A percentile compares a stretch with the other conserved stretches of the same genome.
These are phyloP conservation scores for Panzeria rudis DNA, from an alignment of 2,888 invertebrate genomes.

Conservation along the genomic window DNA sequence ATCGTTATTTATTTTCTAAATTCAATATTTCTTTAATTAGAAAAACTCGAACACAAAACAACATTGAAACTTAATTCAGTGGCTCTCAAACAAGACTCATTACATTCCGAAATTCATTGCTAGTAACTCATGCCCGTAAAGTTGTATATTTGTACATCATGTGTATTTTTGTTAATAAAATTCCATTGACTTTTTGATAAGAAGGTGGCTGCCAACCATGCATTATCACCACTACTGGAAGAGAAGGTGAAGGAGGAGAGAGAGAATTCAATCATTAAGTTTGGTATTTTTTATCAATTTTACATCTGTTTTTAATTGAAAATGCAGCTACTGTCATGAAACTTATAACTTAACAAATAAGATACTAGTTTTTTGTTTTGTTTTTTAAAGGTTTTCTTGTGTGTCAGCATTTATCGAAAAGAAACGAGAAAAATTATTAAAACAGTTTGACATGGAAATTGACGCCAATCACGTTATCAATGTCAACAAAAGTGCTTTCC, in stretches of 20 bases:
- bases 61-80: constrained; percentile 54
- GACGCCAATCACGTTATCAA: constrained; percentile 81
- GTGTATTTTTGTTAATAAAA: constrained; percentile 50
- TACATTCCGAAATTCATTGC: constrained; percentile 34
- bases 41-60: constrained; percentile 7
- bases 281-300: too few species aligned
- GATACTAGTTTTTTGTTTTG: background rate
- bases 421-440: constrained; percentile 9
- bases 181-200: constrained; percentile 54
- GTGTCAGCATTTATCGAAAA: background rate
- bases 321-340: constrained; percentile 79
- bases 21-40: constrained; percentile 61
- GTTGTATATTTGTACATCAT: constrained; percentile 37
- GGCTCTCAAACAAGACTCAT: constrained; percentile 70
- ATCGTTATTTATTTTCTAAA: constrained; percentile 50
- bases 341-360: constrained; percentile 17
- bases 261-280: constrained; percentile 14
- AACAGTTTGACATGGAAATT: constrained; percentile 75
- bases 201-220: background rate
- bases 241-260: too few species aligned
- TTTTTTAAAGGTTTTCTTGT: constrained; percentile 7
- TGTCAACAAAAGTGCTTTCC: constrained; percentile 77
- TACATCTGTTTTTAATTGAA: constrained; percentile 82
- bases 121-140: constrained; percentile 1
- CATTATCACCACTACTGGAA: background rate